Evolutionary conservation across 2,113 vertebrate species (phyloP).

Genomic region (Leiothrix lutea): DNA sequence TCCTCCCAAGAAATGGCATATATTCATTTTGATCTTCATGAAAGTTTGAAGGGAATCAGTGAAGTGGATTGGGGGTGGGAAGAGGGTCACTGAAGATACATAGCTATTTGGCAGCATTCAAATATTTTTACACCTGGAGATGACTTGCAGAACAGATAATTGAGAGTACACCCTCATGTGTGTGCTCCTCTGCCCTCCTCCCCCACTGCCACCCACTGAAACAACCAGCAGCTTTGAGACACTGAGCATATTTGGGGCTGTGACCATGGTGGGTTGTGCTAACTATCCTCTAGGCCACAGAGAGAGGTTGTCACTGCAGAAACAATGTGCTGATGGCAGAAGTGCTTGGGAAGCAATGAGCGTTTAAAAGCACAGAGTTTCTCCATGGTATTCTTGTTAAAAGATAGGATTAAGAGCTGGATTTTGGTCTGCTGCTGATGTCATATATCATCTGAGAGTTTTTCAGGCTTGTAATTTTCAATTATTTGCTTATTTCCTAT

Average conservation of each 20-base stretch:
- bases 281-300: background rate
- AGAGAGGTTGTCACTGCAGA: background rate
- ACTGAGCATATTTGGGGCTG: background rate
- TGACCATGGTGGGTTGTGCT: background rate
- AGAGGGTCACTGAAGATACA: background rate
- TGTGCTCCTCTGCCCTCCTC: background rate
- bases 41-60: constrained; percentile 36
- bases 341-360: background rate
- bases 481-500: background rate
- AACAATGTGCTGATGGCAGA: background rate
- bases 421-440: background rate
- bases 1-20: constrained; percentile 40
- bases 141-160: background rate
- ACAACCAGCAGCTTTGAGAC: background rate
- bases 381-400: background rate
- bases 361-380: background rate
- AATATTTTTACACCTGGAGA: background rate
- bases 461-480: background rate
- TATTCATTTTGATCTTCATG: constrained; percentile 46
- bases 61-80: background rate
- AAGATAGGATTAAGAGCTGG: background rate
- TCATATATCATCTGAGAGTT: background rate
- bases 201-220: background rate
- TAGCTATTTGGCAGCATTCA: background rate
- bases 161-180: background rate